Conservation (phyloP, 92 coral and sea anemone species). For the Desmophyllum pertusum region DNA sequence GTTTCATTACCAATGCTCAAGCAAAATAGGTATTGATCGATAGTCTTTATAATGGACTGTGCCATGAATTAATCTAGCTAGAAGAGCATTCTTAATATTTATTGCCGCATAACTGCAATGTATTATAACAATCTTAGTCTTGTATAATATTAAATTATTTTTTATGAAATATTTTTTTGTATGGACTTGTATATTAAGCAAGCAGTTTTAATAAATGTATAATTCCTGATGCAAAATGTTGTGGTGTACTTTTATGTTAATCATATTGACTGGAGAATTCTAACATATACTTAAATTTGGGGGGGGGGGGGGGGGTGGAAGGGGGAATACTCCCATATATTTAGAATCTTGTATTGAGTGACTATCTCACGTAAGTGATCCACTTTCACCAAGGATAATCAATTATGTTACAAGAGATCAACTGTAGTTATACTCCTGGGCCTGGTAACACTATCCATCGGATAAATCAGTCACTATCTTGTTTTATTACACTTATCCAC, state of each 20-base stretch:
- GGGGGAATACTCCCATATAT: neutral
- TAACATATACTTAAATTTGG: neutral
- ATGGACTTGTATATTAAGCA: conserved; percentile 38
- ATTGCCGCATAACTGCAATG: conserved; percentile 30
- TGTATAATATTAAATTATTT: conserved; percentile 48
- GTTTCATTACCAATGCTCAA: neutral
- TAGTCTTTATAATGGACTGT: neutral
- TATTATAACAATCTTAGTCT: conserved; percentile 45
- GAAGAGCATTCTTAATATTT: conserved; percentile 27
- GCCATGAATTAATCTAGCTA: neutral
- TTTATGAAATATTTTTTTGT: conserved; percentile 44
- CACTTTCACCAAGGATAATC: no score
- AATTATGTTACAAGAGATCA: no score
- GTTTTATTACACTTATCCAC: no score
- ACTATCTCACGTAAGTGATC: no score
- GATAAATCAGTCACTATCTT: no score
- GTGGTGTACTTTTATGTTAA: neutral
- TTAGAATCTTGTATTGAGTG: neutral
- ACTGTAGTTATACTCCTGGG: no score
- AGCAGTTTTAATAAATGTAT: conserved; percentile 33
- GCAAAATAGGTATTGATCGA: neutral
- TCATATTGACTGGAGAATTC: neutral
- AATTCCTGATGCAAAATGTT: neutral
- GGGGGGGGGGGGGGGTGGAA: no score
- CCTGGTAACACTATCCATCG: no score